A percentile compares a stretch with the other conserved stretches of the same genome.
Evolutionary conservation across 2,113 vertebrate species (phyloP).

Genomic region (Collichthys lucidus): DNA sequence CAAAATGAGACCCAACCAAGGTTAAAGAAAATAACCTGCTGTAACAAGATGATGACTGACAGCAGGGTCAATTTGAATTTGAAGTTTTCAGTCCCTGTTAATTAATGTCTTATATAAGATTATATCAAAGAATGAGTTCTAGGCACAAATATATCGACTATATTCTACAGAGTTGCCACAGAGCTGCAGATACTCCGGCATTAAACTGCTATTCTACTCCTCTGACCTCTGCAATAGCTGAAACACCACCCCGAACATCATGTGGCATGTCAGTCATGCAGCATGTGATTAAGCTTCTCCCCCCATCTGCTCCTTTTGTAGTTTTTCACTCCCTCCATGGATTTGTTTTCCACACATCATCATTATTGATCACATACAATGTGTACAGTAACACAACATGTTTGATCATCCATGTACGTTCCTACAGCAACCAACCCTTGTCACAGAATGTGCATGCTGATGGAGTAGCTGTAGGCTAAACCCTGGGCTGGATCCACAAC

Average conservation of each 20-base stretch:
- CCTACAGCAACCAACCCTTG: slow-evolving; percentile 16
- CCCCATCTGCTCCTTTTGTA: slow-evolving; percentile 2
- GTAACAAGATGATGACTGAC: slow-evolving; percentile 26
- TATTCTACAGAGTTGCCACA: slow-evolving; percentile 17
- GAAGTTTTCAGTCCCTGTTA: not conserved
- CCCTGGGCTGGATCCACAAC: slow-evolving; percentile 36
- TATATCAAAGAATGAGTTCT: not conserved
- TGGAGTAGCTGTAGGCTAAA: slow-evolving; percentile 63
- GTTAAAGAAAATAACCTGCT: not conserved
- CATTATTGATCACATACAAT: slow-evolving; percentile 36
- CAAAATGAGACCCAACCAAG: slow-evolving; percentile 24
- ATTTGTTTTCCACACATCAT: slow-evolving; percentile 28
- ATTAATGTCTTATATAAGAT: slow-evolving; percentile 6
- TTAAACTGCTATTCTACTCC: slow-evolving; percentile 18
- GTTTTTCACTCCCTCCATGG: not conserved
- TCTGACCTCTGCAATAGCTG: slow-evolving; percentile 40
- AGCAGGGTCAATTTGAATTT: slow-evolving; percentile 4
- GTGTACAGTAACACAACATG: slow-evolving; percentile 16
- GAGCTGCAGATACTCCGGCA: not conserved
- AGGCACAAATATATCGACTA: not conserved
- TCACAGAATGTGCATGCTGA: slow-evolving; percentile 46
- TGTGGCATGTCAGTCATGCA: slow-evolving; percentile 36
- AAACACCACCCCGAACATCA: slow-evolving; percentile 14
- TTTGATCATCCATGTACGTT: slow-evolving; percentile 20
- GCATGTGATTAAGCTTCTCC: slow-evolving; percentile 26